Conservation (phyloP, 2,888 invertebrate species). For the Caenorhabditis sulstoni region DNA sequence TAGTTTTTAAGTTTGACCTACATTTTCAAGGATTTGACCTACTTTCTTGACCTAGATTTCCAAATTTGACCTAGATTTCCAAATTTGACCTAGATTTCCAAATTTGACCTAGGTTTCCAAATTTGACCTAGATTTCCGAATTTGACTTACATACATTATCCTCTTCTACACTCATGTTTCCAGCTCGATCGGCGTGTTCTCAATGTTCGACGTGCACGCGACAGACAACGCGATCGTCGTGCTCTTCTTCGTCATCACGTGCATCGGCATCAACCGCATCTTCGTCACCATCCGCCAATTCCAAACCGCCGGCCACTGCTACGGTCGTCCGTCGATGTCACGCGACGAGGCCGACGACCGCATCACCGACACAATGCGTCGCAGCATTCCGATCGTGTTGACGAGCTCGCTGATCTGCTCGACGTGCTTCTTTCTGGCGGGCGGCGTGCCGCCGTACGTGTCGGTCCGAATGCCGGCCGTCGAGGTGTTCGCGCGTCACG, state of each 20-base stretch:
- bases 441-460: conserved; percentile 39
- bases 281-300: conserved; percentile 90
- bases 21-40: too few relatives aligned
- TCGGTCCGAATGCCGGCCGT: conserved; percentile 46
- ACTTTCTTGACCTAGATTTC: too few relatives aligned
- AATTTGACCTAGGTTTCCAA: too few relatives aligned
- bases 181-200: conserved; percentile 87
- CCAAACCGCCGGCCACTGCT: conserved; percentile 37
- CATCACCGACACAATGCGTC: conserved; percentile 28
- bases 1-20: too few relatives aligned
- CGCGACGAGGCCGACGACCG: conserved; percentile 24
- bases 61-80: too few relatives aligned
- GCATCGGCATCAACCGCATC: conserved; percentile 96
- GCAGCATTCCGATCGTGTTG: conserved; percentile 41
- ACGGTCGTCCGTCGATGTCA: conserved; percentile 19
- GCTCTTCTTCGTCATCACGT: conserved; percentile 94
- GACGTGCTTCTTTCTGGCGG: conserved; percentile 41
- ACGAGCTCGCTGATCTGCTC: conserved; percentile 50
- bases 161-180: too few relatives aligned
- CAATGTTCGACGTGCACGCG: conserved; percentile 87
- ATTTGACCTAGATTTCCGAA: too few relatives aligned
- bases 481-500: conserved; percentile 45
- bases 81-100: too few relatives aligned
- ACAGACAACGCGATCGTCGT: conserved; percentile 93
- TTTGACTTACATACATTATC: too few relatives aligned